Evolutionary conservation across 35 echinoderm and acorn worm species (phyloP), one percentile per base, ranked within the genome.

Genomic region (Amphiura filiformis): DNA sequence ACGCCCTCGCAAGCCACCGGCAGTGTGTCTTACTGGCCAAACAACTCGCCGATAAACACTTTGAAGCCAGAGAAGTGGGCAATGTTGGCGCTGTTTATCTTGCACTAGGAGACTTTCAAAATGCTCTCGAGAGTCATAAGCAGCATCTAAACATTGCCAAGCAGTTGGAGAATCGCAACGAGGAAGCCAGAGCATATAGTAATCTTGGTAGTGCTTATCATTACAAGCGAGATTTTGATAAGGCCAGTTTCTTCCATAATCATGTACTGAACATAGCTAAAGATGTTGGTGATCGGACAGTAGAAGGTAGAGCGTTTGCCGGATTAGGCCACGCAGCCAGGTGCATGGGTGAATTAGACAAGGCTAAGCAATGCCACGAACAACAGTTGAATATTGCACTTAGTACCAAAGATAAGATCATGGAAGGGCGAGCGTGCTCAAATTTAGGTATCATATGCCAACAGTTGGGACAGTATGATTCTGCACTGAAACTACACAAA

Each of bases 41-140:
- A 84, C 96, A 99, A 99, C 93, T 99, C 93, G 93, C 88, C 57
- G 93, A 99, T 38, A 99, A 99, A 87, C 96, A 94, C 56, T 99
- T 99, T 95, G 96, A 99, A 86, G 96, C 96, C 2, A 86, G 96
- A 44, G 96, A 99, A 86, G 85, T 94, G 11, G 96, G 96, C 37
- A 94, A 94, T 41, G 96, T 99, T 36, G 96, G 96, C 17, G 96
- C 96, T 18, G 96, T 99, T 0, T 89, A 92, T 33, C 85, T 99
- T 1, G 89, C 96, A 36, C 90, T 99, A 3, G 92, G 91, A 76
- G 96, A 94, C 35, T 89, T 91, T 87, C 87, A 94, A 36, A 94
- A 90, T 83, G 96, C 96, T 13, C 34, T 99, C 30, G 96, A 99
- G 0, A 95, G 96, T 52, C 96, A 99, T 79, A 94, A 99, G 84